Percentiles rank a stretch among this genome's conserved stretches.
Evolutionary conservation across 2,888 invertebrate species (phyloP).

Genomic region (Galeruca laticollis): DNA sequence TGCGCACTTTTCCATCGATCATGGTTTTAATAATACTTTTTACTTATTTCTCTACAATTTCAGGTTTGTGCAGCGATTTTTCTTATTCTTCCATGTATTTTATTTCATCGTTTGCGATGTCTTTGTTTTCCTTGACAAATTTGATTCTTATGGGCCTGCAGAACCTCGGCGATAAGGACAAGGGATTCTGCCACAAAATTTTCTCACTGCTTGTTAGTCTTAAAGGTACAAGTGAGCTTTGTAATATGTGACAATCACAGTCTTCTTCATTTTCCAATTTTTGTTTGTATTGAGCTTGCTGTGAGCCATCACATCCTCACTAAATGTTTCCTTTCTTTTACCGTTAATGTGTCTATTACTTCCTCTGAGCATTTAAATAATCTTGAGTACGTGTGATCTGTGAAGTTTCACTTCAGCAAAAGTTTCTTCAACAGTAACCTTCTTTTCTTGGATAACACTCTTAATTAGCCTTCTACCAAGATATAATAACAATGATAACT

Average conservation of each 20-base stretch:
- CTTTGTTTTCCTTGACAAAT: constrained; percentile 51
- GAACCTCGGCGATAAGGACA: constrained; percentile 53
- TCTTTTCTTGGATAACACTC: too few relatives aligned
- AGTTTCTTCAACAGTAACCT: too few relatives aligned
- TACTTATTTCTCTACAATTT: constrained; percentile 28
- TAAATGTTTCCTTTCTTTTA: constrained; percentile 34
- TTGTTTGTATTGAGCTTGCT: constrained; percentile 53
- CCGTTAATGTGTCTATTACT: constrained; percentile 12
- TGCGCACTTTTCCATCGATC: constrained; percentile 55
- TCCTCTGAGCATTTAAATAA: constrained; percentile 16
- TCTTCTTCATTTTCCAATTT: constrained; percentile 48
- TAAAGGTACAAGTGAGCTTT: constrained; percentile 51
- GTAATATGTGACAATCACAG: constrained; percentile 55
- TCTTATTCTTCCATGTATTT: constrained; percentile 38
- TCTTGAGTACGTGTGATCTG: too few relatives aligned
- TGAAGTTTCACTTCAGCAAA: too few relatives aligned
- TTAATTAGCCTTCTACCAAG: too few relatives aligned
- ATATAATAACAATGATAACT: too few relatives aligned
- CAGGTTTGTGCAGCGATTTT: constrained; percentile 26
- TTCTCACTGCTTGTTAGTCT: too few relatives aligned
- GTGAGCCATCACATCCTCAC: constrained; percentile 53
- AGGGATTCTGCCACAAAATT: constrained; percentile 55
- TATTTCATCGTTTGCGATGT: constrained; percentile 53
- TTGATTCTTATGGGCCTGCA: constrained; percentile 55
- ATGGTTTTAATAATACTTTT: constrained; percentile 36